Base-by-base conservation (phyloP, 2,888 invertebrate species). In the Tribolium freemani region DNA sequence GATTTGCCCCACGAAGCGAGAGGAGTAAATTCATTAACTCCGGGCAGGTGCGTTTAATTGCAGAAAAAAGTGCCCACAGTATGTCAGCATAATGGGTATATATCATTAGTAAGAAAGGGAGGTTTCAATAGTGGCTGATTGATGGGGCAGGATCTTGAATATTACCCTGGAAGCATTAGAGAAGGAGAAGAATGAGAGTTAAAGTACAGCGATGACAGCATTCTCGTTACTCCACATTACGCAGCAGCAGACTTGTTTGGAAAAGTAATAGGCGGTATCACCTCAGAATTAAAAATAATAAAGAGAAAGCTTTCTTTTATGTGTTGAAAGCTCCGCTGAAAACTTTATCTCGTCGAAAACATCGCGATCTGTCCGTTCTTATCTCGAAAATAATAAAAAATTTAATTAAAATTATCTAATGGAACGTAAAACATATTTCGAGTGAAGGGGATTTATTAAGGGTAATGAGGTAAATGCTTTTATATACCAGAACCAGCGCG, bases 281-380 rank as follows among this genome's bases (percentile, higher is more conserved):
- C 78, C 76, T 73, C 76, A 70, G 78, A 80, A 81, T 80, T 80
- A 80, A 80, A 75, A 79, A 79, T 80, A 79, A 80, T 78, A 78
- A 77, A 76, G 78, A 77, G 73, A 77, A 76, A 76, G 77, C 75
- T 77, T 72, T 75, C 75, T 77, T 77, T 81, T 74, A 76, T 76
- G 75, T 74, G 64, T 16, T 61, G 13, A 48, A 67, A 53, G 45
- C 53, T 71, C 44, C 13, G 48, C 51, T 46, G 61, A 58, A 70
- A 76, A 71, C 69, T 72, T 73, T 69, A 74, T 75, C 75, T 68
- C 61, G 48, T 70, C 26, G 57, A 66, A 38, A 57, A 38, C 21
- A 16, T 56, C 21, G 56, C 26, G 16, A 68, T 56, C 50, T 63
- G 46, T 30, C 56, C n/a, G 20, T 13, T 45, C 26, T 48, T 38